A percentile compares a stretch with the other conserved stretches of the same genome.
Evolutionary conservation across 2,888 invertebrate genomes (phyloP).

Genomic region (Dusona sp.): DNA sequence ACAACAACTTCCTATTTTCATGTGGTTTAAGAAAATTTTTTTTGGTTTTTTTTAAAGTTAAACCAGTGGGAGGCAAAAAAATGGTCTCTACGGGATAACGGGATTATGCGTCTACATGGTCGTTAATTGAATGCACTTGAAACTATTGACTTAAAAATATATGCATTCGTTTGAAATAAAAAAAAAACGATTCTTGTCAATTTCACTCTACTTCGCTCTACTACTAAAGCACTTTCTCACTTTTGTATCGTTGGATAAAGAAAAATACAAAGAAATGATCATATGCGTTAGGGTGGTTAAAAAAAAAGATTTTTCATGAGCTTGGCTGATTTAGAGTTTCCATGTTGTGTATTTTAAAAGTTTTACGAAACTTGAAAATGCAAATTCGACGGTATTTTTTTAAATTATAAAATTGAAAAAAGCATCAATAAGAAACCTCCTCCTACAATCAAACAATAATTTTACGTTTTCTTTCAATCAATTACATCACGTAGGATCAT

Average conservation of each 20-base stretch:
- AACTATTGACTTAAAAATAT: not conserved
- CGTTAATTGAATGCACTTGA: too few relatives aligned
- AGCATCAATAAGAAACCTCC: not conserved
- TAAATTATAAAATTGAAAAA: not conserved
- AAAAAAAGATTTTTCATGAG: not conserved
- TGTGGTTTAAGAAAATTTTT: too few relatives aligned
- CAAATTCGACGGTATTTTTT: too few relatives aligned
- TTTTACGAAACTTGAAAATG: not conserved
- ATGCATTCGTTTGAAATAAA: not conserved
- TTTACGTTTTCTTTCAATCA: not conserved
- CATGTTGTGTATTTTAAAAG: not conserved
- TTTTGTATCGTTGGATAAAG: conserved; percentile 14
- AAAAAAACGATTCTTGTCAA: too few relatives aligned
- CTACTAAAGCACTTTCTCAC: not conserved
- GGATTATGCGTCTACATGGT: too few relatives aligned
- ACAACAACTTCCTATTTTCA: too few relatives aligned
- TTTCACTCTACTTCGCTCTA: not conserved
- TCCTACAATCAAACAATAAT: not conserved
- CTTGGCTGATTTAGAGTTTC: not conserved
- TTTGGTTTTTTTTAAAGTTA: too few relatives aligned
- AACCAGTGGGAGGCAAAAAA: too few relatives aligned
- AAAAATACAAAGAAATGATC: conserved; percentile 8
- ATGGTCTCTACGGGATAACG: too few relatives aligned
- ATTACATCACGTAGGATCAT: not conserved
- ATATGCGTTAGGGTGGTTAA: not conserved